Base-by-base conservation (phyloP, 1,140 invertebrate species). In the Cyphomyrmex costatus region DNA sequence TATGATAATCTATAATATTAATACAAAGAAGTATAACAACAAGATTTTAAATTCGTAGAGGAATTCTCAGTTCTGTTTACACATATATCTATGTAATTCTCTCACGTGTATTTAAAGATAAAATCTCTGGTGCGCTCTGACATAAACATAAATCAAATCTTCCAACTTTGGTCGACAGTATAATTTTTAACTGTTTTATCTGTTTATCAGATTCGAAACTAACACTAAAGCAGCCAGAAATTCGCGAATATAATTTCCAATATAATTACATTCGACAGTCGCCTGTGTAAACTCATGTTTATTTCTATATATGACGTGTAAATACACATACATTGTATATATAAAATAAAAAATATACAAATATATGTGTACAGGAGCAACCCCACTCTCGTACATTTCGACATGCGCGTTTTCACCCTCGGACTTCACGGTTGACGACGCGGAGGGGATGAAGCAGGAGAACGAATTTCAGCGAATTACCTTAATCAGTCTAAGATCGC, bases 401-500 rank as follows among this genome's bases (percentile, higher is more conserved):
- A 71, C 66, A 71, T 82, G 66, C 66, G 66, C 79, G 19, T 46
- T 82, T 21, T 82, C 65, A 71, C 19, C 51, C 65, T 6, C 36
- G 19, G 27, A 49, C n/a, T 10, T 73, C 8, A 56, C 24, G 14
- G 58, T 61, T 49, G 30, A 33, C n/a, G 53, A 79, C 65, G 30
- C 60, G 36, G 42, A 82, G 78, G 63, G 53, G 77, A 60, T 80
- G 77, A 70, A 80, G 68, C 27, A 68, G 14, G 58, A 70, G 33
- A 82, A 82, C 51, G 21, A 80, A 70, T 80, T 80, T 80, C 78
- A 58, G 51, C 65, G 79, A 82, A 82, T 82, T 82, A 82, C 51
- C 79, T 82, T 71, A 82, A 82, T 82, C 79, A 82, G 66, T 73
- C 79, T 71, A 82, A 82, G 51, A 82, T 82, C 78, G 33, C 66